phyloP scores from a whole-genome alignment of 37 sponge, comb jelly and placozoan species.

The Haliclona indistincta region DNA sequence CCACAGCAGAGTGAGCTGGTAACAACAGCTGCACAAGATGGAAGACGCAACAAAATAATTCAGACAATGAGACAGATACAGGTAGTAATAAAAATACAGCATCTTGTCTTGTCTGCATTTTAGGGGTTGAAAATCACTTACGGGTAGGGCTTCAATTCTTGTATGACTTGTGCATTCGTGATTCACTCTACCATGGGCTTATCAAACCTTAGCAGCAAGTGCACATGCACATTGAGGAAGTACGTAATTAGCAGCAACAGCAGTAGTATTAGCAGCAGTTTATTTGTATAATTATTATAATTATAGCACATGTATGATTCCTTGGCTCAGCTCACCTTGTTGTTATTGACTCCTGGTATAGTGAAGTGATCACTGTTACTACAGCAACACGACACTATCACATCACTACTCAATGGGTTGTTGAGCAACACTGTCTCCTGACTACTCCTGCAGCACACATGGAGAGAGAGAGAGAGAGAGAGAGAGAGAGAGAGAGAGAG shows the following conservation, averaged over 20 bases:
- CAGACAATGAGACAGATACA: neutral
- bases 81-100: neutral
- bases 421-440: slow-evolving; percentile 15
- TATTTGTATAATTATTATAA: no score
- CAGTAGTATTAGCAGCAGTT: no score
- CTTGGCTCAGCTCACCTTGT: slow-evolving; percentile 44
- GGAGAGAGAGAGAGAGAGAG: neutral
- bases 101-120: no score
- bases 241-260: no score
- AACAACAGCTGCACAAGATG: slow-evolving; percentile 32
- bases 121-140: no score
- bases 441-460: slow-evolving; percentile 7
- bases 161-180: no score
- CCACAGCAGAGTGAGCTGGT: slow-evolving; percentile 19
- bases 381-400: slow-evolving; percentile 26
- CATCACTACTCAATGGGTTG: slow-evolving; percentile 47
- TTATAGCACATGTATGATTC: no score
- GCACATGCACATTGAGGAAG: no score
- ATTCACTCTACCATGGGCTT: no score
- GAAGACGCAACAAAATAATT: no score
- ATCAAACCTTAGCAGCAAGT: no score
- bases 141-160: no score
- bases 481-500: slow-evolving; percentile 19
- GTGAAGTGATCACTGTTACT: slow-evolving; percentile 50
- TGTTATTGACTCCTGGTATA: slow-evolving; percentile 26